These are phyloP conservation scores for Chaetodon trifasciatus DNA, from an alignment of 2,797 vertebrate species.

Conservation along the genomic window DNA sequence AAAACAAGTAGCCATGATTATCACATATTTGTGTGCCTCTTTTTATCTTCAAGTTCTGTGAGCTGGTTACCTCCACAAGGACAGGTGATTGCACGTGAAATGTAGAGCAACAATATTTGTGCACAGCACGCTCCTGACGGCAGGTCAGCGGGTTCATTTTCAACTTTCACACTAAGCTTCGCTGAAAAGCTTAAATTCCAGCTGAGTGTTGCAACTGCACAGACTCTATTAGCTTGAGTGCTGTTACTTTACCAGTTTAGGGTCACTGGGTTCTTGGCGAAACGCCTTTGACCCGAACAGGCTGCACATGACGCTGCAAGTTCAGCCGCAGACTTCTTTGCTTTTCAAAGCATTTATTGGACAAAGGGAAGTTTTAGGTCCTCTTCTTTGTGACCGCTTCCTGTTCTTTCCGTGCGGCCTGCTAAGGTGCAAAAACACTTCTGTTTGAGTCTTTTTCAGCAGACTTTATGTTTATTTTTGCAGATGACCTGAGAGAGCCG, in stretches of 20 bases:
- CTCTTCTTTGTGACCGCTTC: constrained; percentile 27
- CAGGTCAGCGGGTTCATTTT: background rate
- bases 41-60: constrained; percentile 7
- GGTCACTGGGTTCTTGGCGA: constrained; percentile 33
- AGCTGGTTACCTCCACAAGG: no score
- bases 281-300: constrained; percentile 9
- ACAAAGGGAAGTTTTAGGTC: constrained; percentile 1
- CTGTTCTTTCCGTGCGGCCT: background rate
- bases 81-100: background rate
- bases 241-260: constrained; percentile 5
- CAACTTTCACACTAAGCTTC: background rate
- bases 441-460: background rate
- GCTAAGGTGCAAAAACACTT: background rate
- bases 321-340: constrained; percentile 18
- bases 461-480: background rate
- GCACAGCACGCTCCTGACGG: background rate
- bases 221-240: background rate
- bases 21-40: constrained; percentile 54
- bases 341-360: constrained; percentile 17
- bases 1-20: constrained; percentile 85
- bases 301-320: constrained; percentile 5
- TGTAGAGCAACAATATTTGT: background rate
- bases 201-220: constrained; percentile 12
- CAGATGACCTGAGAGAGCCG: background rate
- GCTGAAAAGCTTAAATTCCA: constrained; percentile 13